Percentiles rank a stretch among this genome's conserved stretches.
These are phyloP conservation scores for Drosophila guanche DNA, from an alignment of 1,140 invertebrate species.

Conservation along the genomic window DNA sequence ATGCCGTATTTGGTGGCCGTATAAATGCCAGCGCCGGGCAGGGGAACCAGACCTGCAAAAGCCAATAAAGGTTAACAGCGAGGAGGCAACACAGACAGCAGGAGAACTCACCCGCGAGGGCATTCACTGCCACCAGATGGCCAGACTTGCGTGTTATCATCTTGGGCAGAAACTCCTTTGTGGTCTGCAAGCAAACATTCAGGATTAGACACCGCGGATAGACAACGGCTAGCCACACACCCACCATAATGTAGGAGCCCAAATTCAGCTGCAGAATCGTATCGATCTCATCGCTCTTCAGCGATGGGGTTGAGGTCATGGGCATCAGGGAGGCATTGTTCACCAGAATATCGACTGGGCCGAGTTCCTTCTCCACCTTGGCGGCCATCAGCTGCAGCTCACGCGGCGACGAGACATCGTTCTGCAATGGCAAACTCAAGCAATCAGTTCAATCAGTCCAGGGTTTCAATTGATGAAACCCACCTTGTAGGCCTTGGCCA, in stretches of 20 bases:
- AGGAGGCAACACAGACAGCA: too few species aligned
- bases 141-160: slow-evolving; percentile 78
- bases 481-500: slow-evolving; percentile 81
- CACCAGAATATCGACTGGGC: slow-evolving; percentile 77
- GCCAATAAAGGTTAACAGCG: too few species aligned
- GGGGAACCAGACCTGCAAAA: slow-evolving; percentile 54
- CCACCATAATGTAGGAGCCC: slow-evolving; percentile 79
- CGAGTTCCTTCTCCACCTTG: slow-evolving; percentile 80
- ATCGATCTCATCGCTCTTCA: slow-evolving; percentile 77
- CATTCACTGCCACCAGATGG: slow-evolving; percentile 77
- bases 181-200: slow-evolving; percentile 47
- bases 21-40: slow-evolving; percentile 79
- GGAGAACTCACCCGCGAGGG: slow-evolving; percentile 59
- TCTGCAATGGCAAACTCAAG: slow-evolving; percentile 36
- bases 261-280: slow-evolving; percentile 77
- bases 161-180: slow-evolving; percentile 78
- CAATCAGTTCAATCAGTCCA: not conserved
- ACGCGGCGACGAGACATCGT: slow-evolving; percentile 77
- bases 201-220: not conserved
- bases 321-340: slow-evolving; percentile 83
- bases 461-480: not conserved
- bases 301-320: slow-evolving; percentile 72
- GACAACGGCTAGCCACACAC: not conserved
- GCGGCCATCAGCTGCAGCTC: slow-evolving; percentile 76
- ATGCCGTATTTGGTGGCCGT: slow-evolving; percentile 81